A percentile compares a stretch with the other conserved stretches of the same genome.
Evolutionary conservation across 2,113 vertebrate genomes (phyloP).

Genomic region (Lophura nycthemera): DNA sequence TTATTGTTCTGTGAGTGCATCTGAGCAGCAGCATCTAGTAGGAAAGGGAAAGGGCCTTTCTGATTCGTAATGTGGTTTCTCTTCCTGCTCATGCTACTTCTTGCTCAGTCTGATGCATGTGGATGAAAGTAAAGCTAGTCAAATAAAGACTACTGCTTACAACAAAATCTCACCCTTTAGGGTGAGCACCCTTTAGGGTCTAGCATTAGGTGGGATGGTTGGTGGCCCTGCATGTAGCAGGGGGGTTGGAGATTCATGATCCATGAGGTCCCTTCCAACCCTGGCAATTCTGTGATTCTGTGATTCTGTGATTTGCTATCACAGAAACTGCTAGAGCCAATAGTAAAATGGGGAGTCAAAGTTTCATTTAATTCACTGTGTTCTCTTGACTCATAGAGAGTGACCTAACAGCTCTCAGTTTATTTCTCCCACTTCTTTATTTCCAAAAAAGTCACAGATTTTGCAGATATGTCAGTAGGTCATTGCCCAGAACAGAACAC

Average conservation of each 20-base stretch:
- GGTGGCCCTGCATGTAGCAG: too few species aligned
- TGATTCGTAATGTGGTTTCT: neutral
- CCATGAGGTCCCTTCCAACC: too few species aligned
- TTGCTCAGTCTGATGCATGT: neutral
- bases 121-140: neutral
- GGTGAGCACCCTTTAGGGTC: too few species aligned
- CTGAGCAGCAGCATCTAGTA: neutral
- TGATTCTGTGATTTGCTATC: too few species aligned
- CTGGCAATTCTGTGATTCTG: too few species aligned
- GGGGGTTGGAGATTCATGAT: too few species aligned
- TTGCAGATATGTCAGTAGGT: neutral
- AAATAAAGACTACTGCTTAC: neutral
- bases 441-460: neutral
- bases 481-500: neutral
- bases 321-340: neutral
- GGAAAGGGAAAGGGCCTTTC: neutral
- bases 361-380: neutral
- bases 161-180: neutral
- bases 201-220: too few species aligned
- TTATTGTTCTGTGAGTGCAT: neutral
- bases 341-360: too few species aligned
- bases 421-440: neutral
- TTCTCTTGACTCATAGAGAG: neutral
- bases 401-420: neutral
- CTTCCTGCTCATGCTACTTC: neutral